Conservation (phyloP, 2,797 vertebrate genomes). For the Nannoperca obscura region DNA sequence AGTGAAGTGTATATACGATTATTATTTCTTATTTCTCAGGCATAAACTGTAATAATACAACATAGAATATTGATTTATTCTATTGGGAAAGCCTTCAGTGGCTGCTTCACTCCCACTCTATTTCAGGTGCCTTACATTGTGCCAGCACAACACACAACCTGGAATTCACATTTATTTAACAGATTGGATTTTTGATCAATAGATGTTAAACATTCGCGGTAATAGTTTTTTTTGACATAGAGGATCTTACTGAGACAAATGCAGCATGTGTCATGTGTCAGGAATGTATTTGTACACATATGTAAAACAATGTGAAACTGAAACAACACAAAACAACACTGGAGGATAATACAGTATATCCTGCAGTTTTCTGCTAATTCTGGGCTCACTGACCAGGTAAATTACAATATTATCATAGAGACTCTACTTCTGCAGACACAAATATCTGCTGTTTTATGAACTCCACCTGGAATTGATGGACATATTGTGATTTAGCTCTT, state of each 20-base stretch:
- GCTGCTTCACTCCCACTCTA: slow-evolving; percentile 19
- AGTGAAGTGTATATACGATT: slow-evolving; percentile 9
- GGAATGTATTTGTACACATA: background rate
- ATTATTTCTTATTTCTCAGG: slow-evolving; percentile 9
- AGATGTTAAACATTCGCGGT: slow-evolving; percentile 18
- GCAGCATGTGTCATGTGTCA: background rate
- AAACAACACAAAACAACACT: slow-evolving; percentile 23
- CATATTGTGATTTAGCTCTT: slow-evolving; percentile 43
- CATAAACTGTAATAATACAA: slow-evolving; percentile 45
- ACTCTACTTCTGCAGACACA: slow-evolving; percentile 11
- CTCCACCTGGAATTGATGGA: slow-evolving; percentile 29
- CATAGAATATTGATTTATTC: slow-evolving; percentile 46
- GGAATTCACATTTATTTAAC: slow-evolving; percentile 12
- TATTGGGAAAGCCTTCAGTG: slow-evolving; percentile 13
- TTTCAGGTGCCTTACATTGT: background rate
- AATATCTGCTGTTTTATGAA: slow-evolving; percentile 19
- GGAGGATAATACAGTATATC: slow-evolving; percentile 28
- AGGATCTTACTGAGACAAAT: background rate
- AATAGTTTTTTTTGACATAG: background rate
- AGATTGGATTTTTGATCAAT: slow-evolving; percentile 20
- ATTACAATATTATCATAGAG: slow-evolving; percentile 28
- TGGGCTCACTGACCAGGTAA: slow-evolving; percentile 24
- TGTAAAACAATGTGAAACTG: background rate
- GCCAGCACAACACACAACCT: background rate
- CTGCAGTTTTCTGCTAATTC: background rate